phyloP scores from a whole-genome alignment of 2,888 invertebrate genomes.

The Tachina fera region DNA sequence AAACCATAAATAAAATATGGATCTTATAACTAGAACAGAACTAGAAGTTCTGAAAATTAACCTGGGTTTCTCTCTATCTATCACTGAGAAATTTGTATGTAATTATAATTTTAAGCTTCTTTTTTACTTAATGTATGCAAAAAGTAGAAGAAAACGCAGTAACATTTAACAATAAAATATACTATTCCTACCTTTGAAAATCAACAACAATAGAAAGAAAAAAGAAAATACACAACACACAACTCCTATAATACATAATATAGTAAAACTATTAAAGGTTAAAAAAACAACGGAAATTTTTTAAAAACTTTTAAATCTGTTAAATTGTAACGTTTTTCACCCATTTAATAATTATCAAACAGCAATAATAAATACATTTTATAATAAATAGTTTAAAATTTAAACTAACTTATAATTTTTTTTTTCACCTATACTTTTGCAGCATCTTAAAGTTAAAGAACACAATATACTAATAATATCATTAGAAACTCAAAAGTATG shows the following conservation, averaged over 20 bases:
- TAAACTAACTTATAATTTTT: conserved; percentile 33
- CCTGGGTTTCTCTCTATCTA: neutral
- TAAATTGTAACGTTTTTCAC: conserved; percentile 24
- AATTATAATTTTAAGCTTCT: conserved; percentile 67
- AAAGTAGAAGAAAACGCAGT: neutral
- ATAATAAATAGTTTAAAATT: conserved; percentile 45
- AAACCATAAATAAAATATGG: too few species aligned
- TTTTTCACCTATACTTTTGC: conserved; percentile 23
- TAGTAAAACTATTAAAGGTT: neutral
- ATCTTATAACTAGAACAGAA: too few species aligned
- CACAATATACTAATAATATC: conserved; percentile 18
- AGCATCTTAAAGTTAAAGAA: conserved; percentile 18
- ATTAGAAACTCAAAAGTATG: conserved; percentile 25
- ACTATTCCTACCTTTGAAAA: conserved; percentile 54
- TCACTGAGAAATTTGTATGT: conserved; percentile 72
- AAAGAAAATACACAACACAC: conserved; percentile 9
- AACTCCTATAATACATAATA: conserved; percentile 10
- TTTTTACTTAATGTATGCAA: conserved; percentile 68
- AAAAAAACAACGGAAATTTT: conserved; percentile 5
- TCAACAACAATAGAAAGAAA: conserved; percentile 36
- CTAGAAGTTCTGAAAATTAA: neutral
- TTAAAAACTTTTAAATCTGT: neutral
- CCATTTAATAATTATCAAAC: neutral
- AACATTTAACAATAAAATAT: conserved; percentile 59
- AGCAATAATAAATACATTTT: conserved; percentile 9